phyloP scores from a whole-genome alignment of 2,888 invertebrate genomes.

The Caradrina clavipalpis region DNA sequence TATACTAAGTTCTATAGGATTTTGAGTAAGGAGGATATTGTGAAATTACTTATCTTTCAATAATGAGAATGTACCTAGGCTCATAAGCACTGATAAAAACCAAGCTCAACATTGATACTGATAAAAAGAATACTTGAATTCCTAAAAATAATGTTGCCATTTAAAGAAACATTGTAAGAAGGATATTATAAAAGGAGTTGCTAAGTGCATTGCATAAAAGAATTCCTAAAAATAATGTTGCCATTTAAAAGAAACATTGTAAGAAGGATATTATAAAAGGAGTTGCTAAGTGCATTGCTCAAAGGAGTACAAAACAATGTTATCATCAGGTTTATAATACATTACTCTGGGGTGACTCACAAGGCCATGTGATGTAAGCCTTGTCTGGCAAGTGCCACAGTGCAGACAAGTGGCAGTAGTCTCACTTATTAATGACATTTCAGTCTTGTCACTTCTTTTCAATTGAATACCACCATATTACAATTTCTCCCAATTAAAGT shows the following conservation, averaged over 20 bases:
- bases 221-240: constrained; percentile 20
- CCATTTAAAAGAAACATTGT: neutral
- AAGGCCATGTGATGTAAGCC: constrained; percentile 71
- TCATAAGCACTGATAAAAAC: constrained; percentile 39
- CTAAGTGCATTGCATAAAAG: constrained; percentile 40
- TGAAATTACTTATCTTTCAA: constrained; percentile 36
- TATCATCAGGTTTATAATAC: constrained; percentile 56
- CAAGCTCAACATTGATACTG: constrained; percentile 17
- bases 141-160: constrained; percentile 7
- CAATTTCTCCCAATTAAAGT: neutral
- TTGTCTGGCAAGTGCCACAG: constrained; percentile 42
- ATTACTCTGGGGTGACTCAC: constrained; percentile 68
- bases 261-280: constrained; percentile 8
- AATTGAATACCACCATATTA: too few species aligned
- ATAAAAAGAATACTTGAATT: constrained; percentile 28
- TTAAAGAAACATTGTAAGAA: neutral
- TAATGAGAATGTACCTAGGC: constrained; percentile 34
- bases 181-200: constrained; percentile 26
- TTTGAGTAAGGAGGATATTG: constrained; percentile 12
- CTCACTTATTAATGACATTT: neutral
- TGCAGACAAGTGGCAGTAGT: constrained; percentile 47
- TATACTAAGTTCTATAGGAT: neutral
- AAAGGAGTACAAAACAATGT: constrained; percentile 38
- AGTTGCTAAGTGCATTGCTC: constrained; percentile 42
- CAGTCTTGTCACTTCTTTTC: neutral